These are phyloP conservation scores for Theodoxus fluviatilis DNA, from an alignment of 2,888 invertebrate genomes.

Conservation along the genomic window DNA sequence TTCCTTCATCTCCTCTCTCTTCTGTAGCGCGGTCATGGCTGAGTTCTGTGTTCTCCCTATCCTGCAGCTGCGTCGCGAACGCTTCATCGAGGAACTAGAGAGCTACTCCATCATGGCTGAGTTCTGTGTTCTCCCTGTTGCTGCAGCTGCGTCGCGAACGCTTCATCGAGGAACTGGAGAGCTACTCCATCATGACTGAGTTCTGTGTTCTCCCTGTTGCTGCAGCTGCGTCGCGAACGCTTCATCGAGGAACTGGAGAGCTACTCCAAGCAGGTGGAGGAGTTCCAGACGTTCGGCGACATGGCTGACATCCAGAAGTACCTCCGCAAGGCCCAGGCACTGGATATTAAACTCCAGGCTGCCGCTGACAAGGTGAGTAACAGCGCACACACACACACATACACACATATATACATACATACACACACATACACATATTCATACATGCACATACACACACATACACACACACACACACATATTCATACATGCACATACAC, in stretches of 20 bases:
- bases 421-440: background rate
- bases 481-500: background rate
- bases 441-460: no score
- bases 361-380: constrained; percentile 73
- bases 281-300: constrained; percentile 87
- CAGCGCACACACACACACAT: background rate
- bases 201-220: background rate
- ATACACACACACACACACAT: no score
- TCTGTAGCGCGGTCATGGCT: no score
- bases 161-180: constrained; percentile 82
- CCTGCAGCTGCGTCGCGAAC: constrained; percentile 75
- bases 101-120: constrained; percentile 78
- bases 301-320: constrained; percentile 83
- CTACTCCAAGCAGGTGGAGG: constrained; percentile 82
- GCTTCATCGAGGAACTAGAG: constrained; percentile 83
- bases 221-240: constrained; percentile 75
- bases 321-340: constrained; percentile 78
- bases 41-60: no score
- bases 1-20: no score
- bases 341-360: constrained; percentile 76
- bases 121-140: background rate
- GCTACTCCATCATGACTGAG: no score
- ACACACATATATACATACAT: background rate
- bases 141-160: constrained; percentile 75
- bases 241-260: constrained; percentile 83